Percentiles rank a stretch among this genome's conserved stretches.
Evolutionary conservation across 2,888 invertebrate genomes (phyloP).

Genomic region (Reticulitermes lucifugus): DNA sequence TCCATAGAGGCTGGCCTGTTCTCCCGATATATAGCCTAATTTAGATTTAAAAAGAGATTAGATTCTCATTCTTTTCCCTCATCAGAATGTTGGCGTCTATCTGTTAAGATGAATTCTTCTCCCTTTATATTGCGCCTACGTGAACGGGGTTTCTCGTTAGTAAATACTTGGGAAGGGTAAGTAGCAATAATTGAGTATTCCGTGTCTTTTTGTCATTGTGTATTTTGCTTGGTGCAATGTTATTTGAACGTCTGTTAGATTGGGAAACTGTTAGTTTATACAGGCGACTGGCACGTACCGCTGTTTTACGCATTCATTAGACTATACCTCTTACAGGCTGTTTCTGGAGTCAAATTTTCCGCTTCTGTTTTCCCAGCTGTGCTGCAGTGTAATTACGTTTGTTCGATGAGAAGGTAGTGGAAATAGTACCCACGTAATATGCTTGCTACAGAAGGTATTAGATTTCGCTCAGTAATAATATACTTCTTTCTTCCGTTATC

Average conservation of each 20-base stretch:
- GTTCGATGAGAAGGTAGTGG: too few species aligned
- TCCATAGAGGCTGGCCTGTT: not conserved
- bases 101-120: not conserved
- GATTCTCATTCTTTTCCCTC: not conserved
- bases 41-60: not conserved
- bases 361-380: too few species aligned
- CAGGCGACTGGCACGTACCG: too few species aligned
- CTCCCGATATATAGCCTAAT: not conserved
- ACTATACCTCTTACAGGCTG: too few species aligned
- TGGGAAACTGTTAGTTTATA: too few species aligned
- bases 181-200: not conserved
- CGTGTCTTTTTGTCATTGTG: not conserved
- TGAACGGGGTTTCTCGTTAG: too few species aligned
- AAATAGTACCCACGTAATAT: too few species aligned
- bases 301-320: too few species aligned
- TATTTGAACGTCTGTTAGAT: too few species aligned
- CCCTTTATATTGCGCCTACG: not conserved
- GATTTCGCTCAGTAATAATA: not conserved
- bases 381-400: too few species aligned
- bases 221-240: not conserved
- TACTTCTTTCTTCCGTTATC: not conserved
- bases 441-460: not conserved
- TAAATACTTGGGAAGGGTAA: not conserved
- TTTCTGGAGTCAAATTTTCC: too few species aligned
- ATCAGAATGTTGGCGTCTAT: not conserved